phyloP scores from a whole-genome alignment of 2,797 vertebrate genomes.

The Aselliscus stoliczkanus region DNA sequence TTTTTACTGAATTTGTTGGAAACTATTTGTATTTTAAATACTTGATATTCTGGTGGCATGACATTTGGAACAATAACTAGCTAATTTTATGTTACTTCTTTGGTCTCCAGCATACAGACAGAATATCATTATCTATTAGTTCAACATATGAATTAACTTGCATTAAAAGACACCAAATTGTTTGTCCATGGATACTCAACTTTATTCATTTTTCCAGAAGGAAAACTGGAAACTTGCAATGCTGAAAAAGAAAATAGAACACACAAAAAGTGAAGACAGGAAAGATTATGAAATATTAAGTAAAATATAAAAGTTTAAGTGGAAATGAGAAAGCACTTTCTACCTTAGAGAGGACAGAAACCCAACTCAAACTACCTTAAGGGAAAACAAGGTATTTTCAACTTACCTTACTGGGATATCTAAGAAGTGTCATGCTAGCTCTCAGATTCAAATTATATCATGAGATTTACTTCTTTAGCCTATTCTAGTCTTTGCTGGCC shows the following conservation, averaged over 20 bases:
- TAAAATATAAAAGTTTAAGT: slow-evolving; percentile 2
- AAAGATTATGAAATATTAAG: not conserved
- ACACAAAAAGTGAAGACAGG: not conserved
- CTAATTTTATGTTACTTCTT: not conserved
- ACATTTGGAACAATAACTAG: not conserved
- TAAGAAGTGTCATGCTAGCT: not conserved
- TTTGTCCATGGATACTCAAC: not conserved
- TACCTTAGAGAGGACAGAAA: not conserved
- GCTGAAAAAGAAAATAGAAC: not conserved
- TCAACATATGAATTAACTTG: not conserved
- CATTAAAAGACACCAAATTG: not conserved
- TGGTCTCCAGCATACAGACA: not conserved
- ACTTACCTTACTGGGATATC: not conserved
- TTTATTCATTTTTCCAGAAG: not conserved
- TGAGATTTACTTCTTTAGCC: not conserved
- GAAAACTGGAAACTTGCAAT: not conserved
- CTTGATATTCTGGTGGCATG: not conserved
- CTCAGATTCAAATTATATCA: not conserved
- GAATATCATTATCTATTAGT: not conserved
- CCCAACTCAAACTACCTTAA: not conserved
- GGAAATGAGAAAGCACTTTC: not conserved
- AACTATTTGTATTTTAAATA: not conserved
- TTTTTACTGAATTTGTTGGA: not conserved
- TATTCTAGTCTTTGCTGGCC: not conserved
- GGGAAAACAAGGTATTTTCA: not conserved